Evolutionary conservation across 2,797 vertebrate genomes (phyloP).

Genomic region (Arnoldichthys spilopterus): DNA sequence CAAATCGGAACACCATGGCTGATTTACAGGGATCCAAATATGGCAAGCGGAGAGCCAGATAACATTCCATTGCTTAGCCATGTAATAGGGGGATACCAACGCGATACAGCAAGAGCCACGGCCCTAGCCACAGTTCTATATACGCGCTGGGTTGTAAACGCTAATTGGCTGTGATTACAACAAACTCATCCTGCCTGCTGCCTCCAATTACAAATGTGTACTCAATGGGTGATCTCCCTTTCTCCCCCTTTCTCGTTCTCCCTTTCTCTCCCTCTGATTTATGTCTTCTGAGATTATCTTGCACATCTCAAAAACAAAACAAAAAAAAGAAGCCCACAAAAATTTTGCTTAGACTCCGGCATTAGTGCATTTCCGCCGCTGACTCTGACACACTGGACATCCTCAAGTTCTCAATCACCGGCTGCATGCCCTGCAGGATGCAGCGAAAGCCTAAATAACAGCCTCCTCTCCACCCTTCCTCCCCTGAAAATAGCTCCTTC

Average conservation of each 20-base stretch:
- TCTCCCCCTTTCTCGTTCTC: conserved; percentile 12
- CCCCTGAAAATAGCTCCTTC: conserved; percentile 48
- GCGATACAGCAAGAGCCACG: conserved; percentile 49
- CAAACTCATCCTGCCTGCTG: conserved; percentile 44
- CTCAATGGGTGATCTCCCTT: conserved; percentile 30
- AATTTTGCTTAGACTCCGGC: conserved; percentile 38
- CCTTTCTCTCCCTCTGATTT: conserved; percentile 22
- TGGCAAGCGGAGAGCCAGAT: conserved; percentile 47
- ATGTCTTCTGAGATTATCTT: conserved; percentile 33
- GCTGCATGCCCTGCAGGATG: conserved; percentile 47
- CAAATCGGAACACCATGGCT: conserved; percentile 44
- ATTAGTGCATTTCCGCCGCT: conserved; percentile 48
- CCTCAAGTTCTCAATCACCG: conserved; percentile 35
- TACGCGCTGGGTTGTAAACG: conserved; percentile 48
- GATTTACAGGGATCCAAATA: conserved; percentile 50
- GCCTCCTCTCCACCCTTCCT: conserved; percentile 53
- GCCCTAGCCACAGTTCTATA: conserved; percentile 50
- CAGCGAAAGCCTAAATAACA: conserved; percentile 52
- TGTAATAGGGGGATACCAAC: conserved; percentile 61
- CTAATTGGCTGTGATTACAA: conserved; percentile 60
- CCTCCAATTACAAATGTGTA: conserved; percentile 36
- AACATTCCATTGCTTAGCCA: conserved; percentile 62
- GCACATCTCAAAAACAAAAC: conserved; percentile 34
- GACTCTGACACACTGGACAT: conserved; percentile 28
- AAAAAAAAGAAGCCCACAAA: not conserved